Evolutionary conservation across 23 tunicate species (phyloP).

Genomic region (Clavelina lepadiformis): DNA sequence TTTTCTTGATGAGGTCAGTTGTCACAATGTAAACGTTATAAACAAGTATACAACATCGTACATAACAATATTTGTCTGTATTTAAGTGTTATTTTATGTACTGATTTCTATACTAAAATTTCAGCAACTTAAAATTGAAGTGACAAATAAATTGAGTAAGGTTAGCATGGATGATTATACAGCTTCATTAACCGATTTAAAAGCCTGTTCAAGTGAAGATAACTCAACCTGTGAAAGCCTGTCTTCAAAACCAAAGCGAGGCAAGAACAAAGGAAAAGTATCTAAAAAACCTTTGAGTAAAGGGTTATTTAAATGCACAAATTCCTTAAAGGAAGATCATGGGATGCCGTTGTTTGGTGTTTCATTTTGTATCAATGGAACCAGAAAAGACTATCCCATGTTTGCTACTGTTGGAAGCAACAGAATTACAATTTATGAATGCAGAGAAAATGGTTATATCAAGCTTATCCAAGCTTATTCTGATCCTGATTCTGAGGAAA

Average conservation of each 20-base stretch:
- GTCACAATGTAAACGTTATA: no score
- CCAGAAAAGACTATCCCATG: slow-evolving; percentile 45
- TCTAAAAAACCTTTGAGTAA: slow-evolving; percentile 41
- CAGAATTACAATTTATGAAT: slow-evolving; percentile 88
- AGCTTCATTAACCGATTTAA: no score
- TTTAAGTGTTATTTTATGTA: no score
- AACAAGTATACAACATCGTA: no score
- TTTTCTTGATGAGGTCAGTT: no score
- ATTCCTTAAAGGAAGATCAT: slow-evolving; percentile 94
- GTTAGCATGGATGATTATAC: no score
- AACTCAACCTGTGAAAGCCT: no score
- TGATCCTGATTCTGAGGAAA: slow-evolving; percentile 86
- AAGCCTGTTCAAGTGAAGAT: no score
- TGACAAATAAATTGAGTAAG: no score
- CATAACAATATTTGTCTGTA: no score
- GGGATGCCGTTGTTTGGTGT: slow-evolving; percentile 92
- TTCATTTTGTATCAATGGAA: slow-evolving; percentile 43
- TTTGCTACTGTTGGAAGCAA: slow-evolving; percentile 96
- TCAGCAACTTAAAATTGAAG: no score
- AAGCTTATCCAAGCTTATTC: slow-evolving; percentile 81
- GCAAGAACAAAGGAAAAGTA: slow-evolving; percentile 48
- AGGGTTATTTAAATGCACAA: slow-evolving; percentile 61
- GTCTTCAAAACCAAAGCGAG: slow-evolving; percentile 30
- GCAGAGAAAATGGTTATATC: slow-evolving; percentile 85
- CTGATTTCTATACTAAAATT: no score